phyloP scores from a whole-genome alignment of 2,113 vertebrate species.

The Hippocampus mohnikei region DNA sequence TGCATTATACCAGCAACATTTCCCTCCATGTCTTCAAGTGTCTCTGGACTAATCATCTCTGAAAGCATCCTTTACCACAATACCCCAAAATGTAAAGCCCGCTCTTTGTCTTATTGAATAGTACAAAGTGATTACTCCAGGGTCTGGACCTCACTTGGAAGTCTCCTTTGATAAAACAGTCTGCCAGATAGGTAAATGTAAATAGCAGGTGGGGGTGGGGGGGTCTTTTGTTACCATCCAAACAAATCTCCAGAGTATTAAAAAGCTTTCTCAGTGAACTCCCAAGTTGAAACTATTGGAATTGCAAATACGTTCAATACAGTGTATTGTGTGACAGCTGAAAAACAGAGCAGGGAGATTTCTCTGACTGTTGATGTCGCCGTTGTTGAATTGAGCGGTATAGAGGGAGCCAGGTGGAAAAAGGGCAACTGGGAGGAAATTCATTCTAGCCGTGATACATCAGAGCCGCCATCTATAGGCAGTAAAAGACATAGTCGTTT shows the following conservation, averaged over 20 bases:
- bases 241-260: not conserved
- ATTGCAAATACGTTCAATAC: not conserved
- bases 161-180: constrained; percentile 1
- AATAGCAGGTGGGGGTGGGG: not conserved
- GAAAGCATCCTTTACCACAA: not conserved
- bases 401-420: not conserved
- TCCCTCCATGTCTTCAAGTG: constrained; percentile 1
- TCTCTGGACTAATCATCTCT: not conserved
- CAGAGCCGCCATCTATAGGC: not conserved
- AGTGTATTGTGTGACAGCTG: not conserved
- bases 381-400: not conserved
- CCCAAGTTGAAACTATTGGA: not conserved
- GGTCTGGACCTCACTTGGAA: not conserved
- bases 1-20: not conserved
- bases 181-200: constrained; percentile 4
- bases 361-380: not conserved
- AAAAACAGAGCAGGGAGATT: not conserved
- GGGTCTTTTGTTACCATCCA: not conserved
- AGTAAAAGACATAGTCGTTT: constrained; percentile 8
- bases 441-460: not conserved
- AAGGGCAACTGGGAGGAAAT: not conserved
- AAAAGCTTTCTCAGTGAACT: constrained; percentile 1
- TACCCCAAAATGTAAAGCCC: not conserved
- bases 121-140: constrained; percentile 6
- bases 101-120: constrained; percentile 7